These are phyloP conservation scores for Phyllotreta striolata DNA, from an alignment of 2,888 invertebrate genomes.

Conservation along the genomic window DNA sequence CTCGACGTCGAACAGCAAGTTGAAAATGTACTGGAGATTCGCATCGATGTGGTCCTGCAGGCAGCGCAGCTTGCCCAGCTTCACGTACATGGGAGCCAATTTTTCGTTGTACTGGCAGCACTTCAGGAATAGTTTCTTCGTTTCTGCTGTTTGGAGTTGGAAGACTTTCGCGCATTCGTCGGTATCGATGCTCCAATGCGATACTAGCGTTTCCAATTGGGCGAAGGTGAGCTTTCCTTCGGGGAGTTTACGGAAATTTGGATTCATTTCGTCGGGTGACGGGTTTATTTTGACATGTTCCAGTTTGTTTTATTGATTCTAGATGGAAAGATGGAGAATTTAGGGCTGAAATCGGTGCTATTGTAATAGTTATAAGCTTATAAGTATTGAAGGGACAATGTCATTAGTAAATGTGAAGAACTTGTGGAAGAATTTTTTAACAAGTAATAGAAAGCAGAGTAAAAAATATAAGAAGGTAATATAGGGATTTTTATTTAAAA, in stretches of 20 bases:
- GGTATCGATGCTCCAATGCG: slow-evolving; percentile 21
- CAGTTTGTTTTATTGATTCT: too few relatives aligned
- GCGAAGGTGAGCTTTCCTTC: slow-evolving; percentile 12
- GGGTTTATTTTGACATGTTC: too few relatives aligned
- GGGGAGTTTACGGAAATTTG: slow-evolving; percentile 17
- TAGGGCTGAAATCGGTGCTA: too few relatives aligned
- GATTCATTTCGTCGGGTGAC: slow-evolving; percentile 11
- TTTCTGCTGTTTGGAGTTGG: slow-evolving; percentile 16
- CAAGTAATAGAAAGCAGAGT: too few relatives aligned
- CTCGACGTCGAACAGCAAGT: neutral
- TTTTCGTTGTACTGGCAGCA: neutral
- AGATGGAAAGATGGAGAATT: too few relatives aligned
- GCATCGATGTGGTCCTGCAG: slow-evolving; percentile 18
- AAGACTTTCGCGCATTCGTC: slow-evolving; percentile 16
- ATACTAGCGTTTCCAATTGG: slow-evolving; percentile 16
- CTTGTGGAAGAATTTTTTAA: too few relatives aligned
- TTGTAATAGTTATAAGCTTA: too few relatives aligned
- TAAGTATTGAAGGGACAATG: too few relatives aligned
- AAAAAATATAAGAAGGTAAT: too few relatives aligned
- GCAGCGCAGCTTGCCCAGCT: neutral
- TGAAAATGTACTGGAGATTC: slow-evolving; percentile 7
- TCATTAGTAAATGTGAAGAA: too few relatives aligned
- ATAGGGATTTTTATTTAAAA: too few relatives aligned
- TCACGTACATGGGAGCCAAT: neutral
- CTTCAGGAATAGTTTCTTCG: slow-evolving; percentile 11